Conservation (phyloP, 2,888 invertebrate species). For the Hoplodrina blanda region DNA sequence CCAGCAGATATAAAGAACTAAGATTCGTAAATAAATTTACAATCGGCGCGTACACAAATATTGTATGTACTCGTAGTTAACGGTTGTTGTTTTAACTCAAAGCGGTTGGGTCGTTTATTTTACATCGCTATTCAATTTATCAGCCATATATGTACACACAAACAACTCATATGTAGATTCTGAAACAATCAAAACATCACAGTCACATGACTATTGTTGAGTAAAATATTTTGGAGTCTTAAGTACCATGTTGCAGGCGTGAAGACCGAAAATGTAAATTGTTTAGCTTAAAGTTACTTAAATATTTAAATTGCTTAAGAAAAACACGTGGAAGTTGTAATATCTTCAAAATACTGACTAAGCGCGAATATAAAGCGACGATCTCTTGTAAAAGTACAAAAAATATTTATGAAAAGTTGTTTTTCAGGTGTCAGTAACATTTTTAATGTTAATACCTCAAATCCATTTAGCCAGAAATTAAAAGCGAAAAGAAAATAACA, state of each 20-base stretch:
- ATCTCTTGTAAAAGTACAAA: slow-evolving; percentile 17
- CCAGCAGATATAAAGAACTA: slow-evolving; percentile 73
- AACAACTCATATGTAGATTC: slow-evolving; percentile 6
- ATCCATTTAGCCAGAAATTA: slow-evolving; percentile 48
- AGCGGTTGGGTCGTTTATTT: background rate
- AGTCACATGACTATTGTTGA: background rate
- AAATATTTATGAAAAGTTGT: slow-evolving; percentile 27
- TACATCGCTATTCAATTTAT: slow-evolving; percentile 24
- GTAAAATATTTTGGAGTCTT: slow-evolving; percentile 12
- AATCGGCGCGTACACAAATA: slow-evolving; percentile 46
- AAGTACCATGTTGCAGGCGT: slow-evolving; percentile 6
- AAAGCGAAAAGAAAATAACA: slow-evolving; percentile 60
- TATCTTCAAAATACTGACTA: slow-evolving; percentile 15
- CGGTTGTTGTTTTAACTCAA: slow-evolving; percentile 20
- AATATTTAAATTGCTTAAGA: slow-evolving; percentile 37
- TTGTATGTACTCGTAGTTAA: slow-evolving; percentile 5
- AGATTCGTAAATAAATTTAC: slow-evolving; percentile 70
- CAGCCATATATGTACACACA: slow-evolving; percentile 6
- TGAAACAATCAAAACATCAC: slow-evolving; percentile 24
- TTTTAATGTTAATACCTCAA: slow-evolving; percentile 32
- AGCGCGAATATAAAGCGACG: slow-evolving; percentile 20
- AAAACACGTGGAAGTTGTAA: slow-evolving; percentile 42
- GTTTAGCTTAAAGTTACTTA: slow-evolving; percentile 40
- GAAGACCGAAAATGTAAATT: slow-evolving; percentile 38
- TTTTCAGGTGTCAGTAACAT: slow-evolving; percentile 23